These are phyloP conservation scores for Echinops telfairi DNA, from an alignment of 2,113 vertebrate species.

Conservation along the genomic window DNA sequence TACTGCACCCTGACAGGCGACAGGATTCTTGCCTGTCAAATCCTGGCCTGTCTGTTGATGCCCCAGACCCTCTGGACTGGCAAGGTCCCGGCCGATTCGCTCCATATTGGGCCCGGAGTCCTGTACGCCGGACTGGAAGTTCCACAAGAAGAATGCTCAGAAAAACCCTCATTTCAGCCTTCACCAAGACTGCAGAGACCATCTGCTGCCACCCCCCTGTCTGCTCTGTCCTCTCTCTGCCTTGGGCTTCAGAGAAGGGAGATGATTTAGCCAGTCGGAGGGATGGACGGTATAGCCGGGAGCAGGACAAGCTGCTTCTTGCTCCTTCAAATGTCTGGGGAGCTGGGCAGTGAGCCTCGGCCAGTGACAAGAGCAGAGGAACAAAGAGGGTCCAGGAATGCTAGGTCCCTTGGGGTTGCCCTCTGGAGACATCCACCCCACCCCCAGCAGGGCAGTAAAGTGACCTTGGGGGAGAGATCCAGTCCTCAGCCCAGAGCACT, in stretches of 20 bases:
- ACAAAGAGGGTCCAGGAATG: background rate
- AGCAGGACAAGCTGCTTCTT: conserved; percentile 28
- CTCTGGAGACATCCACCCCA: background rate
- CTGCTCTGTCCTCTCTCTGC: conserved; percentile 54
- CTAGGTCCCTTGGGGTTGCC: background rate
- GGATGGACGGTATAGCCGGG: background rate
- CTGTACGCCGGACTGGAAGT: background rate
- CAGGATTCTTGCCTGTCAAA: background rate
- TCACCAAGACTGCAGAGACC: conserved; percentile 40
- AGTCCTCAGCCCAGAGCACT: conserved; percentile 14
- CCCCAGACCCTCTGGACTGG: background rate
- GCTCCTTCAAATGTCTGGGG: conserved; percentile 19
- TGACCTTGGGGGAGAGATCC: background rate
- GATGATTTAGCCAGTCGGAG: conserved; percentile 26
- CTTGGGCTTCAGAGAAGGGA: conserved; percentile 38
- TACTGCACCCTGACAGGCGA: too few species aligned
- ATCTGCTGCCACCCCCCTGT: conserved; percentile 38
- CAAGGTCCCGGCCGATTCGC: background rate
- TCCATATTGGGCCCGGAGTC: background rate
- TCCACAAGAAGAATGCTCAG: background rate
- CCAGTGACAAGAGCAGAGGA: background rate
- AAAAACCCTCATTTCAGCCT: conserved; percentile 59
- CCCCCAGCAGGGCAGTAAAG: background rate
- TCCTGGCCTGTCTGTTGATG: background rate
- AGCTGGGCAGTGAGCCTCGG: background rate